A percentile compares a stretch with the other conserved stretches of the same genome.
phyloP scores from a whole-genome alignment of 2,113 vertebrate genomes.

The Istiophorus platypterus region DNA sequence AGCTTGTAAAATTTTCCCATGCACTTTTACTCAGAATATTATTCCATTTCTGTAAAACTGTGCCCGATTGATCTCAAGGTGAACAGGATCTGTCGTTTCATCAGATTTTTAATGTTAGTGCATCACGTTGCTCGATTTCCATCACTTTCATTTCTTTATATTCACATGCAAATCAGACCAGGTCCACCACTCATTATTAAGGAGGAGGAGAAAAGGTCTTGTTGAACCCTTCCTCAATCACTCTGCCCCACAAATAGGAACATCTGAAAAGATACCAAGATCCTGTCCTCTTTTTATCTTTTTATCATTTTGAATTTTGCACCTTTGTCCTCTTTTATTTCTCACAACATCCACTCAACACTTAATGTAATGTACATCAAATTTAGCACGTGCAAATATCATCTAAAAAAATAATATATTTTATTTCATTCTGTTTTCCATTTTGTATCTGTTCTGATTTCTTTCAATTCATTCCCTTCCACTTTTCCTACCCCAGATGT shows the following conservation, averaged over 20 bases:
- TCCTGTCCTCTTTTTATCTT: conserved; percentile 48
- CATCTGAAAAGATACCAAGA: conserved; percentile 38
- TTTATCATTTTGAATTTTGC: conserved; percentile 19
- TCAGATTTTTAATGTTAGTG: conserved; percentile 56
- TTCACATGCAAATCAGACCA: conserved; percentile 71
- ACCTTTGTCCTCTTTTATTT: conserved; percentile 11
- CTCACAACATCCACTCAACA: not conserved
- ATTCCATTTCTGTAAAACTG: not conserved
- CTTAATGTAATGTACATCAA: not conserved
- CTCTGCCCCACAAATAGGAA: conserved; percentile 3
- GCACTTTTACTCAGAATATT: not conserved
- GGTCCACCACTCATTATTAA: conserved; percentile 40
- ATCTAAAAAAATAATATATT: not conserved
- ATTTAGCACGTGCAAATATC: conserved; percentile 10
- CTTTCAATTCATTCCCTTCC: not conserved
- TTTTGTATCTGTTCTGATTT: not conserved
- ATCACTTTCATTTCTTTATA: conserved; percentile 59
- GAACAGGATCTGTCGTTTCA: conserved; percentile 42
- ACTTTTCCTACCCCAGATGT: not conserved
- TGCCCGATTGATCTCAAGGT: conserved; percentile 23
- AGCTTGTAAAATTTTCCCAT: not conserved
- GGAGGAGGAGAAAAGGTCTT: conserved; percentile 27
- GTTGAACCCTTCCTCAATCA: conserved; percentile 27
- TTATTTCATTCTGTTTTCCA: not conserved
- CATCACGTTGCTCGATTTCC: conserved; percentile 44